A percentile compares a stretch with the other conserved stretches of the same genome.
These are phyloP conservation scores for Musca domestica DNA, from an alignment of 1,140 invertebrate genomes.

Conservation along the genomic window DNA sequence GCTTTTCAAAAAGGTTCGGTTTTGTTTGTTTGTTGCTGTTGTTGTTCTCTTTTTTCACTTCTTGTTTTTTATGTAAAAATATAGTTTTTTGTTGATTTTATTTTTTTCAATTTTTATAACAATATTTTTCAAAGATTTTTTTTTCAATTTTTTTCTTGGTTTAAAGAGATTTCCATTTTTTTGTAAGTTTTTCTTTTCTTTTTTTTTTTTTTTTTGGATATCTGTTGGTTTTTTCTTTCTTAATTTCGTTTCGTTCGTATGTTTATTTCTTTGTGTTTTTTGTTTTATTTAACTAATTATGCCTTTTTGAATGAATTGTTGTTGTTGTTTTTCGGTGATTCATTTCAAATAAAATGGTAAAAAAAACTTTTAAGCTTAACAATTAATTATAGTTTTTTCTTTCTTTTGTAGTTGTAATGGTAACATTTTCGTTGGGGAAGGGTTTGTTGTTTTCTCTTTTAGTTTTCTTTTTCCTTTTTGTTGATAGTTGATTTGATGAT, in stretches of 20 bases:
- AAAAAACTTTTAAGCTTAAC: constrained; percentile 1
- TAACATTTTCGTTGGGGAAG: constrained; percentile 14
- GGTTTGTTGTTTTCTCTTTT: not conserved
- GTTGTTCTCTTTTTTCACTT: not conserved
- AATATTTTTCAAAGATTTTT: constrained; percentile 14
- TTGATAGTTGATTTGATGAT: not conserved
- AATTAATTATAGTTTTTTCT: not conserved
- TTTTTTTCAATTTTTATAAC: constrained; percentile 16
- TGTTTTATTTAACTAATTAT: not conserved
- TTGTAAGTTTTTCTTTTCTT: constrained; percentile 3
- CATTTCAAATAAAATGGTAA: not conserved
- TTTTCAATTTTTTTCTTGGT: constrained; percentile 1
- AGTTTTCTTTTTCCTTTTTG: not conserved
- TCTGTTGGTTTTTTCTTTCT: not conserved
- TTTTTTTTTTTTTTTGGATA: not conserved
- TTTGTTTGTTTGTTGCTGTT: not conserved
- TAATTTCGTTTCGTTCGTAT: constrained; percentile 4
- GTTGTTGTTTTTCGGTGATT: not conserved
- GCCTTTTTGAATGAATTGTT: constrained; percentile 2
- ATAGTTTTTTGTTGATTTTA: constrained; percentile 14
- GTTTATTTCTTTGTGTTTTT: not conserved
- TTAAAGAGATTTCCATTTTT: constrained; percentile 22
- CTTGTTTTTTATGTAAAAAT: constrained; percentile 11
- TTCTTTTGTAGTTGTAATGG: constrained; percentile 8
- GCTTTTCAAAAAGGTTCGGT: not conserved